phyloP scores from a whole-genome alignment of 92 coral and sea anemone genomes.

The Umimayanthus kanabou region DNA sequence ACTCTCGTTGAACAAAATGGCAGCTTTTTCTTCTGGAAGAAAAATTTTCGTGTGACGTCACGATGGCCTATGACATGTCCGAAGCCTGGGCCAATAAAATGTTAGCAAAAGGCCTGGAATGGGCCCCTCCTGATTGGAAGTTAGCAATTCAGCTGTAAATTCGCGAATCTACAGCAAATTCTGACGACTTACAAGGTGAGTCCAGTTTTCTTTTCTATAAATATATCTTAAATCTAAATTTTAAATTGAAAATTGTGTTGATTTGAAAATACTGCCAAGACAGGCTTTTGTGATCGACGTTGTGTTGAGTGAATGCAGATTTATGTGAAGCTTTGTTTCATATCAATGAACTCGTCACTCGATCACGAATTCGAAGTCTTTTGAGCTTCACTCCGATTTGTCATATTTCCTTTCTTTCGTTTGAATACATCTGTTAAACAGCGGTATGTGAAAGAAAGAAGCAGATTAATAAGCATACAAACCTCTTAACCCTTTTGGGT shows the following conservation, averaged over 20 bases:
- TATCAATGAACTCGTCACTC: background rate
- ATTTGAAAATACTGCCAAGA: constrained; percentile 16
- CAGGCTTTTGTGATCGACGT: constrained; percentile 11
- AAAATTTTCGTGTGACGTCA: too few relatives aligned
- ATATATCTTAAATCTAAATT: too few relatives aligned
- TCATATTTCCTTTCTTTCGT: background rate
- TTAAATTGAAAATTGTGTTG: background rate
- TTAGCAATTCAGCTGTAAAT: too few relatives aligned
- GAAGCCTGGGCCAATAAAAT: too few relatives aligned
- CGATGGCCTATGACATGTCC: too few relatives aligned
- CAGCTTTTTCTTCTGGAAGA: too few relatives aligned
- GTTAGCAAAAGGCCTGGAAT: too few relatives aligned
- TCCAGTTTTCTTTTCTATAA: too few relatives aligned
- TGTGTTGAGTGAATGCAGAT: constrained; percentile 14
- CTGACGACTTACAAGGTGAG: too few relatives aligned
- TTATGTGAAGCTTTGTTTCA: constrained; percentile 22
- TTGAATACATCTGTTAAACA: constrained; percentile 8
- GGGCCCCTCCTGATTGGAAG: too few relatives aligned
- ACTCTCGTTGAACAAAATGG: too few relatives aligned
- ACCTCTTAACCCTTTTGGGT: background rate
- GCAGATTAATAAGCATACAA: background rate
- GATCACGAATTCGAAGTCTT: constrained; percentile 6
- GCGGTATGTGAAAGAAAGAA: constrained; percentile 6
- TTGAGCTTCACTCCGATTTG: background rate
- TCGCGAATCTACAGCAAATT: too few relatives aligned